Base-by-base conservation (phyloP, 2,888 invertebrate species). In the Tetanocera ferruginea region DNA sequence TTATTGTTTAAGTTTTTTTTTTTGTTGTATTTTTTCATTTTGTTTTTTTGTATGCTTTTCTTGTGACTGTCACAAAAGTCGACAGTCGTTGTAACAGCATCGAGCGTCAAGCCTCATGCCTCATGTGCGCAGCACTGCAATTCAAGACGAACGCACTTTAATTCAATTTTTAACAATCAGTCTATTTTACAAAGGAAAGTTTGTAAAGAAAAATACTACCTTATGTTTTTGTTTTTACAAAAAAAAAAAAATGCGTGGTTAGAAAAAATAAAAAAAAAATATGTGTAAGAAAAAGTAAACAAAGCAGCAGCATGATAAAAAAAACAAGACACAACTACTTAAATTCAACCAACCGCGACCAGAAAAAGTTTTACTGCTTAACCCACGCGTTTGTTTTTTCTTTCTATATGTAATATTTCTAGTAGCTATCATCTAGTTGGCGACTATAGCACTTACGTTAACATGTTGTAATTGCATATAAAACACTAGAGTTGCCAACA, bases 351-450 rank as follows among this genome's bases (percentile, higher is more conserved):
- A 69, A 69, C 51, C 17, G 69, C 28, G 43, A 67, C 67, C 43
- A 43, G 43, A 52, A 70, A 70, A 70, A 55, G 70, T 70, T 70
- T 70, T 55, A 31, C 25, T 52, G 52, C 31, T 70, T 70, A 52
- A 70, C 70, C 70, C 55, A 70, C 70, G 55, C 70, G 52, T 51
- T 49, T 17, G 11, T 49, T 70, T 52, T 52, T 31, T 70, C 55
- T 70, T 31, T 31, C n/a, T 25, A 51, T 69, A 43, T 66, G 34
- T 66, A 37, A 37, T 37, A 9, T 34, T 66, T 37, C 11, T 66
- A 1, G 9, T 67, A 25, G 69, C 25, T 69, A 11, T 51, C 11
- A 17, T 19, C 28, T 31, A 9, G n/a, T 14, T n/a, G 55, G 9
- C 52, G 31, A 31, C n/a, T 70, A 23, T 19, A 67, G 43, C 37